phyloP scores from a whole-genome alignment of 2,888 invertebrate species.

The Hanleya hanleyi region DNA sequence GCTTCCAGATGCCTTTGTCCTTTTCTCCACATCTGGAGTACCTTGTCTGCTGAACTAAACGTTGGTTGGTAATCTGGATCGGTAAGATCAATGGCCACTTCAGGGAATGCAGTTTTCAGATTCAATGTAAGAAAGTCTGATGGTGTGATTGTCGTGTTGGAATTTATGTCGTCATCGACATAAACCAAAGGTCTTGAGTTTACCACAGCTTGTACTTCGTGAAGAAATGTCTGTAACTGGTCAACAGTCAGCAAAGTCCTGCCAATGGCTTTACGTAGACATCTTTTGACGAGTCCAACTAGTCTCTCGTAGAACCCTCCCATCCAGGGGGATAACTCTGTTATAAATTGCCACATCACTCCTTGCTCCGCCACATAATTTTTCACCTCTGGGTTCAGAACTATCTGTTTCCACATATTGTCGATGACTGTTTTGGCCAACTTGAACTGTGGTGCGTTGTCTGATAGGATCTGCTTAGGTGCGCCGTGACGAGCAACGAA shows the following conservation, averaged over 20 bases:
- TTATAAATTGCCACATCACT: conserved; percentile 20
- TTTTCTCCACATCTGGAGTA: conserved; percentile 12
- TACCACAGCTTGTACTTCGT: conserved; percentile 20
- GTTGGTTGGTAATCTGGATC: background rate
- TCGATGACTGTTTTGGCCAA: background rate
- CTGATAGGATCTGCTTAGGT: conserved; percentile 17
- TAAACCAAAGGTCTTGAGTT: conserved; percentile 25
- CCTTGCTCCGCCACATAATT: conserved; percentile 6
- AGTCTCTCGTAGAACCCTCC: no score
- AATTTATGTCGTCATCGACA: conserved; percentile 21
- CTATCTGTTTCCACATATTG: background rate
- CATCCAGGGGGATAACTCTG: conserved; percentile 18
- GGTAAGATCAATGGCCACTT: no score
- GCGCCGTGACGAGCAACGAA: no score
- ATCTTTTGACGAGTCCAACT: conserved; percentile 21
- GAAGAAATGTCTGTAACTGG: conserved; percentile 20
- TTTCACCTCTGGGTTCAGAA: background rate
- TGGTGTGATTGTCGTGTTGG: conserved; percentile 17
- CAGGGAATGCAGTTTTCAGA: no score
- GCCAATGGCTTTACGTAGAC: conserved; percentile 21
- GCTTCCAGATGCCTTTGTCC: conserved; percentile 15
- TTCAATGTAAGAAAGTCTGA: no score
- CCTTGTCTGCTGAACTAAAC: background rate
- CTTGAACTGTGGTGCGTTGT: conserved; percentile 22
- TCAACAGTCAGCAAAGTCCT: conserved; percentile 14